These are phyloP conservation scores for Petrocephalus sullivani DNA, from an alignment of 2,797 vertebrate species.

Conservation along the genomic window DNA sequence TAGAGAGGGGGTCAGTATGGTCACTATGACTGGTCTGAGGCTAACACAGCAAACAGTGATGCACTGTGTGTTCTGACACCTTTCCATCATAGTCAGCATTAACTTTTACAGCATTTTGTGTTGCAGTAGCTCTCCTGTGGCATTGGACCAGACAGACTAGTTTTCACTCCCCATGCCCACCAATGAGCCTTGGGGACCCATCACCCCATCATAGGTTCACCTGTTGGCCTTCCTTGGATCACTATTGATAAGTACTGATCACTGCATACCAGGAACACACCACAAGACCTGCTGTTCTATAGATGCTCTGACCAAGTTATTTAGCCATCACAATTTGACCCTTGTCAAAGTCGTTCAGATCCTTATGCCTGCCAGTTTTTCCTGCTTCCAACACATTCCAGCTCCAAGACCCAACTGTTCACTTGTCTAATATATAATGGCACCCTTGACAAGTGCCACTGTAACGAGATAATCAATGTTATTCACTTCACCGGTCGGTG, in stretches of 20 bases:
- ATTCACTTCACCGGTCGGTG: neutral
- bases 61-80: neutral
- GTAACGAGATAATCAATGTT: neutral
- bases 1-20: neutral
- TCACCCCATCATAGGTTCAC: neutral
- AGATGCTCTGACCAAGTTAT: neutral
- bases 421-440: neutral
- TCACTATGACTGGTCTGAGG: neutral
- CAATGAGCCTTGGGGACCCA: neutral
- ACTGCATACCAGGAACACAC: neutral
- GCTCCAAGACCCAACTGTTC: neutral
- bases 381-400: neutral
- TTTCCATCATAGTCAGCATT: neutral
- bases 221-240: neutral
- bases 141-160: neutral
- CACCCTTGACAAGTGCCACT: neutral
- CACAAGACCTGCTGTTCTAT: neutral
- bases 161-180: neutral
- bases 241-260: neutral
- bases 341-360: neutral
- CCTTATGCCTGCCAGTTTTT: neutral
- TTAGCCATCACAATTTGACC: neutral
- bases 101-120: neutral
- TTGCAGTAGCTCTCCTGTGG: neutral
- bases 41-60: neutral